These are phyloP conservation scores for Denticeps clupeoides DNA, from an alignment of 2,797 vertebrate species.

Conservation along the genomic window DNA sequence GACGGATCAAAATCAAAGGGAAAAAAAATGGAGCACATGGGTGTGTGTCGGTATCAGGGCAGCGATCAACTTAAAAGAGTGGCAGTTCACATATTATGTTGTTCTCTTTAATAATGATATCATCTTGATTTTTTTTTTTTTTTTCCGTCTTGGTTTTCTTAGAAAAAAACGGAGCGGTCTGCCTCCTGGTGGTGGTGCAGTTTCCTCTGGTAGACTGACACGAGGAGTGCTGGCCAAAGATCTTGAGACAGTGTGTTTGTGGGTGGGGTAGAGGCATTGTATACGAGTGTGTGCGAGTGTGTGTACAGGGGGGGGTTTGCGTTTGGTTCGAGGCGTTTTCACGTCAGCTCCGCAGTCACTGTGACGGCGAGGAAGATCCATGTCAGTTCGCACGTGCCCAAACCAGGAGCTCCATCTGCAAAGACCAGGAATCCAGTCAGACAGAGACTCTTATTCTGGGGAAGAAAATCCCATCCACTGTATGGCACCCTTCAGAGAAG, in stretches of 20 bases:
- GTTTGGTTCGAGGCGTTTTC: conserved; percentile 48
- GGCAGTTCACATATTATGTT: conserved; percentile 39
- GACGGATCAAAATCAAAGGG: conserved; percentile 41
- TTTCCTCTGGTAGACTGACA: conserved; percentile 47
- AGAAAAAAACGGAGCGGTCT: conserved; percentile 12
- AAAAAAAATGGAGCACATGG: conserved; percentile 12
- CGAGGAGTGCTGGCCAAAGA: conserved; percentile 43
- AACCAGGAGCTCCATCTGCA: conserved; percentile 46
- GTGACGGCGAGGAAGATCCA: conserved; percentile 75
- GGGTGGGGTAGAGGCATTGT: conserved; percentile 4
- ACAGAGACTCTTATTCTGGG: too few species aligned
- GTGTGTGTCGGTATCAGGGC: too few species aligned
- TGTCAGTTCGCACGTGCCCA: conserved; percentile 52
- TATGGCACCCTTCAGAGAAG: neutral
- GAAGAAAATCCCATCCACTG: conserved; percentile 18
- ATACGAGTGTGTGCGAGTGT: neutral
- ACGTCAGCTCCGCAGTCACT: conserved; percentile 91
- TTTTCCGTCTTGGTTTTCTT: conserved; percentile 18
- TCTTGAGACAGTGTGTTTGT: conserved; percentile 29
- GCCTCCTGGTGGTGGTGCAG: conserved; percentile 35
- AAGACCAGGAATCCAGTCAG: conserved; percentile 15
- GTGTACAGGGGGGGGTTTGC: neutral
- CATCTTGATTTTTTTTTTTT: conserved; percentile 42
- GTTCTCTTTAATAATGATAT: conserved; percentile 27
- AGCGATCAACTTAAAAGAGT: conserved; percentile 40